Conservation (phyloP, 2,797 vertebrate species). For the Aratinga solstitialis region DNA sequence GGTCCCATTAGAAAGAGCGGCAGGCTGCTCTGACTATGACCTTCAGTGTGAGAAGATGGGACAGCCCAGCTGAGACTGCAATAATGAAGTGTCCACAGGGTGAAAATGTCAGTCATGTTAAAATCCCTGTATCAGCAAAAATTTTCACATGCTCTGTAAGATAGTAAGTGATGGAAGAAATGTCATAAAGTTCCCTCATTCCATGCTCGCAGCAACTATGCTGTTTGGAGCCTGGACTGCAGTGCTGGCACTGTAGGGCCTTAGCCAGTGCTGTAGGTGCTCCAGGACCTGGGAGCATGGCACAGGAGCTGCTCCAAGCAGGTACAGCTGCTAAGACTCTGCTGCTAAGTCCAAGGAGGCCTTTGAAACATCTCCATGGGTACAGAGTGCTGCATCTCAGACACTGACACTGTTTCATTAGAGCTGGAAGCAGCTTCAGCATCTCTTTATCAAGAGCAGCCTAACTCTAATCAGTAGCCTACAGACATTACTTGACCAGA, state of each 20-base stretch:
- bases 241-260: not conserved
- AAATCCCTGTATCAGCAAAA: not conserved
- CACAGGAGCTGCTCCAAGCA: not conserved
- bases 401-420: not conserved
- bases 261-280: not conserved
- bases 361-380: not conserved
- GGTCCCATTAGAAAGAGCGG: not conserved
- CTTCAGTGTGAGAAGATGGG: not conserved
- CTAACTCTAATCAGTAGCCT: no score
- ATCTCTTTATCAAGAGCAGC: not conserved
- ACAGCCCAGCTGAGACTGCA: not conserved
- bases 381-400: not conserved
- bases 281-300: not conserved
- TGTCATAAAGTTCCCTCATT: not conserved
- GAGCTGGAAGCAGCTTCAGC: not conserved
- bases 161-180: not conserved
- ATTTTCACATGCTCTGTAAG: not conserved
- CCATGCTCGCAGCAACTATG: rapidly evolving
- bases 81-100: no score
- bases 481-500: no score
- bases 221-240: not conserved
- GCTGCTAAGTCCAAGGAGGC: rapidly evolving
- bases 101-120: not conserved
- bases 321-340: not conserved
- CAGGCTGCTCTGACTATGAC: not conserved